These are phyloP conservation scores for Mesoclemmys tuberculata DNA, from an alignment of 2,113 vertebrate genomes.

Conservation along the genomic window DNA sequence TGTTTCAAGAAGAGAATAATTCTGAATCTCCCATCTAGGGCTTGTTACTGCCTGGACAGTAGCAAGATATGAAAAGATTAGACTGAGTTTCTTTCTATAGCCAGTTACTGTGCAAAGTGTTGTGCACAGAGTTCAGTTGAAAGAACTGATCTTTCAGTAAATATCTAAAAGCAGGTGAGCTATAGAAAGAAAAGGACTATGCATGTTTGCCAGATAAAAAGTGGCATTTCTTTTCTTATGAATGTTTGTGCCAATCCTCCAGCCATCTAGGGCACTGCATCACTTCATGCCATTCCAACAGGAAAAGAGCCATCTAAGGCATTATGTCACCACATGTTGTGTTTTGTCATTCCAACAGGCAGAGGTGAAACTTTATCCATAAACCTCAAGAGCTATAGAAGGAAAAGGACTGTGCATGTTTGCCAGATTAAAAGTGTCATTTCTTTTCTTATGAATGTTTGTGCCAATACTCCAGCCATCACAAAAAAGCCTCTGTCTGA, in stretches of 20 bases:
- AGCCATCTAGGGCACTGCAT: neutral
- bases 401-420: too few relatives aligned
- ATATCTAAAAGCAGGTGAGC: neutral
- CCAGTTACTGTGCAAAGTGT: neutral
- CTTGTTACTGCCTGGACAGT: neutral
- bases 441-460: too few relatives aligned
- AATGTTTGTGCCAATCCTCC: neutral
- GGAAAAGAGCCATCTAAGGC: neutral
- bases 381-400: fast-evolving
- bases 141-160: neutral
- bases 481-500: too few relatives aligned
- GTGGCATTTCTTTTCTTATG: conserved; percentile 24
- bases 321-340: neutral
- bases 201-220: conserved; percentile 39
- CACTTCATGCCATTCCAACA: neutral
- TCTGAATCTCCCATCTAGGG: neutral
- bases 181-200: neutral
- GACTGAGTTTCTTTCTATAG: neutral
- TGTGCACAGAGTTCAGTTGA: neutral
- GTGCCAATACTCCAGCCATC: too few relatives aligned
- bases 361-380: conserved; percentile 28
- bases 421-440: too few relatives aligned
- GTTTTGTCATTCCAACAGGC: conserved; percentile 23
- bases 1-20: neutral
- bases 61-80: neutral